A percentile compares a stretch with the other conserved stretches of the same genome.
These are phyloP conservation scores for Pachypanchax playfairii DNA, from an alignment of 2,113 vertebrate species.

Conservation along the genomic window DNA sequence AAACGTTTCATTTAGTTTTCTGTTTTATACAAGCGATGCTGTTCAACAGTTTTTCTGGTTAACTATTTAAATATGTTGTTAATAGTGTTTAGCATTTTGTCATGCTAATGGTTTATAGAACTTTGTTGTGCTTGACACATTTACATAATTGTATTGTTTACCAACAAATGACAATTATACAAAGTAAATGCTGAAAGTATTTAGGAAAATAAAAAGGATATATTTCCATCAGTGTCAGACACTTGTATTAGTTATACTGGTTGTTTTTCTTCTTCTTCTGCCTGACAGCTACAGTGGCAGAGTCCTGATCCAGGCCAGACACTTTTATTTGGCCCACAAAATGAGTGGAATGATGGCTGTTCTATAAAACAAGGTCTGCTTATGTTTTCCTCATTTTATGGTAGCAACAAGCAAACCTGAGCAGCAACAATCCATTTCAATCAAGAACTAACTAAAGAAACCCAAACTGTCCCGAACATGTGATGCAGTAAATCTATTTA, in stretches of 20 bases:
- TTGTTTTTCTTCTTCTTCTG: no score
- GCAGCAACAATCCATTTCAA: neutral
- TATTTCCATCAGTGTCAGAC: no score
- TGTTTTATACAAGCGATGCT: neutral
- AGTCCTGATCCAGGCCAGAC: neutral
- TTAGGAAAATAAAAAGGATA: no score
- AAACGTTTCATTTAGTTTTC: neutral
- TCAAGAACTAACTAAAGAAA: neutral
- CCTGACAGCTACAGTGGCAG: no score
- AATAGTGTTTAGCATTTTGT: no score
- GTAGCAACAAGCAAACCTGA: neutral
- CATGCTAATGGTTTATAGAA: no score
- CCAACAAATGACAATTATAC: no score
- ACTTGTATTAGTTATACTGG: no score
- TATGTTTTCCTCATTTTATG: no score
- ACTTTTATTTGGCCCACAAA: neutral
- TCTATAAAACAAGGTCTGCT: neutral
- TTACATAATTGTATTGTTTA: no score
- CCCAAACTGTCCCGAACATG: neutral
- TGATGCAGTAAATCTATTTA: neutral
- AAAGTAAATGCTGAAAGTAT: no score
- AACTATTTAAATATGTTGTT: neutral
- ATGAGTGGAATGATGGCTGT: neutral
- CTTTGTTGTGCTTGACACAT: no score
- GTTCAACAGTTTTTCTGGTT: neutral